phyloP scores from a whole-genome alignment of 2,888 invertebrate species.

The Ferrisia virgata region DNA sequence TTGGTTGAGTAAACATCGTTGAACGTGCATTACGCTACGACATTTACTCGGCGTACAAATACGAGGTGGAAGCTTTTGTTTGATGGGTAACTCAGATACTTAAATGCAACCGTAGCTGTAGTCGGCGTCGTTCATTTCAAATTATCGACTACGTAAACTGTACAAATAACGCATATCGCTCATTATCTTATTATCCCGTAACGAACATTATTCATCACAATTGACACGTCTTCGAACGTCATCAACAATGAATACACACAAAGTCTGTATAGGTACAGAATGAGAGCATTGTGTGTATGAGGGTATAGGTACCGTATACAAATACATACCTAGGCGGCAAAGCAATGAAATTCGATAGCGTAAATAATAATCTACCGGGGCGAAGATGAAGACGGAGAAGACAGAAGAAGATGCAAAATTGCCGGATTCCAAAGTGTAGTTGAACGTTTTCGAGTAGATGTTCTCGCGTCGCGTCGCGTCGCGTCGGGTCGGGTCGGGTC shows the following conservation, averaged over 20 bases:
- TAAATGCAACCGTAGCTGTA: neutral
- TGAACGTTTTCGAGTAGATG: neutral
- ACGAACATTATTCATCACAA: slow-evolving; percentile 44
- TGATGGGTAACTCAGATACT: neutral
- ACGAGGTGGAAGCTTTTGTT: neutral
- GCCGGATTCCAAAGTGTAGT: slow-evolving; percentile 35
- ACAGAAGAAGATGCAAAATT: neutral
- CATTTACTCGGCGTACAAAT: neutral
- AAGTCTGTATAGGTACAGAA: neutral
- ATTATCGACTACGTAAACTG: slow-evolving; percentile 33
- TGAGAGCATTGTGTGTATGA: too few species aligned
- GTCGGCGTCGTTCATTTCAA: neutral
- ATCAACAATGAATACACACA: slow-evolving; percentile 34
- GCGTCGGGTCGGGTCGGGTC: too few species aligned
- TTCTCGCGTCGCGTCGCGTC: neutral
- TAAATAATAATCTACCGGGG: neutral
- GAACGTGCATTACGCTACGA: neutral
- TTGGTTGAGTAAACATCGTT: neutral
- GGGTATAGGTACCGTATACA: neutral
- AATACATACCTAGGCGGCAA: neutral
- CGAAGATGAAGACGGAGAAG: neutral
- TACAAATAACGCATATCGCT: slow-evolving; percentile 39
- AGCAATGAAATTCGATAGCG: neutral
- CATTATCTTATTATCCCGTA: slow-evolving; percentile 44
- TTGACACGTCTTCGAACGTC: slow-evolving; percentile 39